Evolutionary conservation across 2,888 invertebrate species (phyloP), one percentile per base, ranked within the genome.

Genomic region (Aromia moschata): DNA sequence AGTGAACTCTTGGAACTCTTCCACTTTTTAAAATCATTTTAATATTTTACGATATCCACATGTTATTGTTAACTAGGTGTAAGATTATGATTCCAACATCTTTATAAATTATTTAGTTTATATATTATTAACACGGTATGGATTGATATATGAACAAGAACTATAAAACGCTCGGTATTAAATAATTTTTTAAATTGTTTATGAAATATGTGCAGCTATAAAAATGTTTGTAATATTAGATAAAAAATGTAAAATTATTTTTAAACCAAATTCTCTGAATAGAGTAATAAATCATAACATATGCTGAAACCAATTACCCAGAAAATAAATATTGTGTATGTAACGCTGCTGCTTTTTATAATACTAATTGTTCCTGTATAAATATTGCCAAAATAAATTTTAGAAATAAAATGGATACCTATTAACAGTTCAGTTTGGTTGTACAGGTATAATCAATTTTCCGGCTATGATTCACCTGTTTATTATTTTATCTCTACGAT

Each of bases 11-110:
- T 63, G 65, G 64, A 60, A 62, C 62, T 43, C 52, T 46, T 63
- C 64, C 67, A 69, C 62, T 70, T 70, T 69, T 70, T 58, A 62
- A 65, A 64, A 59, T 68, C 60, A 68, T 69, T 68, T 70, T 69
- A 52, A 66, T 69, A 67, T 54, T 70, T 69, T 69, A 70, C 59
- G 64, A 63, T 58, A 60, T 60, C 38, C 49, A 49, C 49, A 49
- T 38, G 38, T 38, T 49, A 49, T 49, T 38, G 33, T 38, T 47
- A 47, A 49, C 38, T 20, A 49, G 49, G 25, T 49, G 49, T 36
- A 18, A 47, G 47, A 47, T 36, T 47, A 47, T 47, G 37, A 47
- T 36, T 12, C 36, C 36, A 47, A 38, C 33, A 38, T 49, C 37
- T 49, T 38, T 38, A 25, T 38, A 49, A 49, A 49, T 49, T 38